A percentile compares a stretch with the other conserved stretches of the same genome.
Conservation (phyloP, 2,797 vertebrate genomes). For the Lepus townsendii region DNA sequence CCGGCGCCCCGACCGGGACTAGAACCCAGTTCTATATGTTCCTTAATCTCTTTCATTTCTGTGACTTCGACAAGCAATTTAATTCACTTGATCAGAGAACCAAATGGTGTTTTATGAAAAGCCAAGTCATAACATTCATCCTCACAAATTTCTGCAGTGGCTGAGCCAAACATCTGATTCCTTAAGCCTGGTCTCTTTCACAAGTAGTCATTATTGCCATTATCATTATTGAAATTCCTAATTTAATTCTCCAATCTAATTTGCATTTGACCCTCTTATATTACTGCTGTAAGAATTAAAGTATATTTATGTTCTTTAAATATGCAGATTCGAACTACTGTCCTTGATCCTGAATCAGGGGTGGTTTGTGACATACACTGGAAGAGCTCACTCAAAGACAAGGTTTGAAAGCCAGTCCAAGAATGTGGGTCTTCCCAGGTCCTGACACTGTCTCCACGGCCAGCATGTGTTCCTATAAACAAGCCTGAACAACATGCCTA, state of each 20-base stretch:
- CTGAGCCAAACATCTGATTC: slow-evolving; percentile 28
- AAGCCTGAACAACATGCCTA: not conserved
- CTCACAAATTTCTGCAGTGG: not conserved
- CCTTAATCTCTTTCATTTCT: slow-evolving; percentile 14
- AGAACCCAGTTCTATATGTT: not conserved
- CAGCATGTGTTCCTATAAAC: slow-evolving; percentile 16
- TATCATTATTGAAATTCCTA: not conserved
- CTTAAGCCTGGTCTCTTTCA: not conserved
- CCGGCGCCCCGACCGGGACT: too few relatives aligned
- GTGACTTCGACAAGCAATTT: not conserved
- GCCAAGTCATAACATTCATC: not conserved
- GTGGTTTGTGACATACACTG: not conserved
- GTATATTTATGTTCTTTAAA: slow-evolving; percentile 13
- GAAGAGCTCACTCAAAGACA: slow-evolving; percentile 24
- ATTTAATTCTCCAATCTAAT: slow-evolving; percentile 14
- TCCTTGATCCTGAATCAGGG: slow-evolving; percentile 48
- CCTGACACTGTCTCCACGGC: not conserved
- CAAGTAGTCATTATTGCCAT: slow-evolving; percentile 21
- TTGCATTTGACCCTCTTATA: not conserved
- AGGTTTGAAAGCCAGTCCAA: slow-evolving; percentile 25
- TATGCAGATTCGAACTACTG: slow-evolving; percentile 5
- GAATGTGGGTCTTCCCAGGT: not conserved
- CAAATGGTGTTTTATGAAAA: not conserved
- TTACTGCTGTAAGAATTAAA: slow-evolving; percentile 30
- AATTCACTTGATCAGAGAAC: slow-evolving; percentile 5